Conservation (phyloP, 2,888 invertebrate species). For the Apodemia duryi region DNA sequence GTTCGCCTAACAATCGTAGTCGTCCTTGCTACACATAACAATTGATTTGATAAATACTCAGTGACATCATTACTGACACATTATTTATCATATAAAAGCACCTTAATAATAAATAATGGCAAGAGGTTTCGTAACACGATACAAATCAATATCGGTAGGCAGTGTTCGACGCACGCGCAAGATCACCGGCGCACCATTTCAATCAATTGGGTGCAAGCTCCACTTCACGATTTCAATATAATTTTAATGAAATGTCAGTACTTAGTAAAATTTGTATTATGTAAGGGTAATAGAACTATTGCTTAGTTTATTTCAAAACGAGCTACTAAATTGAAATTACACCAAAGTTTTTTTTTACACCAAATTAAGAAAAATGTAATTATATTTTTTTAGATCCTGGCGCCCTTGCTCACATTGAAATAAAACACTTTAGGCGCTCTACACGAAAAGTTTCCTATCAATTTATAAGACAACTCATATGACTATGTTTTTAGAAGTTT, state of each 20-base stretch:
- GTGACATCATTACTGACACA: constrained; percentile 15
- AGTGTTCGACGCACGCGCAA: constrained; percentile 52
- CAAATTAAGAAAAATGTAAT: too few species aligned
- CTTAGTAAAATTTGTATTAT: constrained; percentile 67
- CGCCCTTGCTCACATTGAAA: too few species aligned
- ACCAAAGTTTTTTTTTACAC: too few species aligned
- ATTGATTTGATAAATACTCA: constrained; percentile 12
- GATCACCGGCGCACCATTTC: constrained; percentile 43
- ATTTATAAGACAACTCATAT: too few species aligned
- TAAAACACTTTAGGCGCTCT: too few species aligned
- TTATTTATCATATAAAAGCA: constrained; percentile 26
- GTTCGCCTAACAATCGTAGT: constrained; percentile 4
- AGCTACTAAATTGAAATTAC: neutral
- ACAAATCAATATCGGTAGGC: constrained; percentile 59
- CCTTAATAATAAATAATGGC: constrained; percentile 30
- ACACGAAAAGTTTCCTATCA: too few species aligned
- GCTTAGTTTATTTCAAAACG: constrained; percentile 20
- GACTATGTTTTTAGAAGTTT: too few species aligned
- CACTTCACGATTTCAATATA: constrained; percentile 77
- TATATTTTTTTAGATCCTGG: too few species aligned
- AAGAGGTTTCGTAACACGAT: constrained; percentile 49
- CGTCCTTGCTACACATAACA: constrained; percentile 14
- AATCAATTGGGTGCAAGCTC: constrained; percentile 72
- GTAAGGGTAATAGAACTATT: constrained; percentile 40
- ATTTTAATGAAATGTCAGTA: constrained; percentile 75